Percentiles rank a stretch among this genome's conserved stretches.
phyloP scores from a whole-genome alignment of 2,113 vertebrate species.

The Dasyurus viverrinus region DNA sequence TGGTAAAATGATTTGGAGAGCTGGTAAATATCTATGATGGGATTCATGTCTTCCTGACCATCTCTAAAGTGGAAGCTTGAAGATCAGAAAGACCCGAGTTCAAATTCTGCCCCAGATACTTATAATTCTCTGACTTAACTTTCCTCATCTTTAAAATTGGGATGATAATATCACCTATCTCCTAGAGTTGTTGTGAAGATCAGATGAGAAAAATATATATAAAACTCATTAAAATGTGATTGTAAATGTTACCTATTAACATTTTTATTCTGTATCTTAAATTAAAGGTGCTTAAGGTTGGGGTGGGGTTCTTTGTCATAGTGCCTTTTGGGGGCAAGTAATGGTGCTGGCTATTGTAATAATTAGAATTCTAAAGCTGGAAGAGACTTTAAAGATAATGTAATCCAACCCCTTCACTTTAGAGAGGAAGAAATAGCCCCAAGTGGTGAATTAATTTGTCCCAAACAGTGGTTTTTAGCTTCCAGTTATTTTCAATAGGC shows the following conservation, averaged over 20 bases:
- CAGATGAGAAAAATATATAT: not conserved
- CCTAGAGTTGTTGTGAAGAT: not conserved
- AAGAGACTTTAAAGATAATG: not conserved
- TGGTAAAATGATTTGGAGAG: not conserved
- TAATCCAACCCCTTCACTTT: not conserved
- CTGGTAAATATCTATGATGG: not conserved
- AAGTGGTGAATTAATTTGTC: not conserved
- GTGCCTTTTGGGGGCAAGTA: not conserved
- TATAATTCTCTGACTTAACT: not conserved
- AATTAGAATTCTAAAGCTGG: not conserved
- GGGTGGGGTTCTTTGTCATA: not conserved
- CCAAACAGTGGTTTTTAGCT: not conserved
- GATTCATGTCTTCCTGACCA: not conserved
- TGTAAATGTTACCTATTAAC: not conserved
- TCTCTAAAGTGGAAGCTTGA: not conserved
- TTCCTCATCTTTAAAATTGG: not conserved
- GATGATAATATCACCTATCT: not conserved
- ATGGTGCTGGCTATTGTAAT: not conserved
- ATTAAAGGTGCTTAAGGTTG: not conserved
- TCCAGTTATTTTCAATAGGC: not conserved
- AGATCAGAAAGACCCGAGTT: not conserved
- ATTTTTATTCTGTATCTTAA: not conserved
- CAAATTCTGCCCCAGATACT: not conserved
- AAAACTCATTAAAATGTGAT: not conserved
- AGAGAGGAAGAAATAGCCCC: not conserved